Conservation (phyloP, 2,797 vertebrate species). For the Geotrypetes seraphini region DNA sequence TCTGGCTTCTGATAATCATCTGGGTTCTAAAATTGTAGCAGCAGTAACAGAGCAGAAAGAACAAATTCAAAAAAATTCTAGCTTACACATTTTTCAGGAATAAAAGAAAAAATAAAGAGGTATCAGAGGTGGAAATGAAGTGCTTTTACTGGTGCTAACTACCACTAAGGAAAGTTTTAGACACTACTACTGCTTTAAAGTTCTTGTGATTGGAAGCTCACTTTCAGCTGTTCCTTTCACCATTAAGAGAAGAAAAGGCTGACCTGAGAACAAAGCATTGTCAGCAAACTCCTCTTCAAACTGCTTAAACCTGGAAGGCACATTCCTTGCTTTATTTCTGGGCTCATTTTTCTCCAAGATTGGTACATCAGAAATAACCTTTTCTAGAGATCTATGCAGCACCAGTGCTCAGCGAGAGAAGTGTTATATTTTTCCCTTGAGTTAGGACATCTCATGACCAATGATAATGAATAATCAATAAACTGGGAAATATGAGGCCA, state of each 20-base stretch:
- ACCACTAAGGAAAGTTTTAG: too few relatives aligned
- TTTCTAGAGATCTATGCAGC: slow-evolving; percentile 94
- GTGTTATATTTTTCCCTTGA: slow-evolving; percentile 99
- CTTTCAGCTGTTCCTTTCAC: slow-evolving; percentile 53
- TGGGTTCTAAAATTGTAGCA: too few relatives aligned
- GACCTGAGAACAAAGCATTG: slow-evolving; percentile 77
- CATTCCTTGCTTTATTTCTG: slow-evolving; percentile 81
- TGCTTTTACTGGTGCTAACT: too few relatives aligned
- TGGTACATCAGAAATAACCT: slow-evolving; percentile 87
- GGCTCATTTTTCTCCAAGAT: slow-evolving; percentile 97
- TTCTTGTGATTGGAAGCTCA: slow-evolving; percentile 49
- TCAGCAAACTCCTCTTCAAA: slow-evolving; percentile 69
- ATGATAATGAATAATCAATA: slow-evolving; percentile 99
- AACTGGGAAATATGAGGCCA: slow-evolving; percentile 99
- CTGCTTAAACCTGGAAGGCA: slow-evolving; percentile 81
- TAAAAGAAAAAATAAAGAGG: too few relatives aligned
- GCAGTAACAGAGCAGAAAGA: too few relatives aligned
- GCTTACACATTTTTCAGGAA: too few relatives aligned
- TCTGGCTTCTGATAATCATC: too few relatives aligned
- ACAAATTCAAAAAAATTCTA: too few relatives aligned
- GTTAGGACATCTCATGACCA: slow-evolving; percentile 99
- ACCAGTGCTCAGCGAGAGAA: slow-evolving; percentile 79
- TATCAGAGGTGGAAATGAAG: too few relatives aligned
- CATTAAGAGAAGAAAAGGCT: slow-evolving; percentile 42
- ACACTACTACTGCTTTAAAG: slow-evolving; percentile 35